Evolutionary conservation across 2,113 vertebrate species (phyloP), one percentile per base, ranked within the genome.

Genomic region (Barbus barbus): DNA sequence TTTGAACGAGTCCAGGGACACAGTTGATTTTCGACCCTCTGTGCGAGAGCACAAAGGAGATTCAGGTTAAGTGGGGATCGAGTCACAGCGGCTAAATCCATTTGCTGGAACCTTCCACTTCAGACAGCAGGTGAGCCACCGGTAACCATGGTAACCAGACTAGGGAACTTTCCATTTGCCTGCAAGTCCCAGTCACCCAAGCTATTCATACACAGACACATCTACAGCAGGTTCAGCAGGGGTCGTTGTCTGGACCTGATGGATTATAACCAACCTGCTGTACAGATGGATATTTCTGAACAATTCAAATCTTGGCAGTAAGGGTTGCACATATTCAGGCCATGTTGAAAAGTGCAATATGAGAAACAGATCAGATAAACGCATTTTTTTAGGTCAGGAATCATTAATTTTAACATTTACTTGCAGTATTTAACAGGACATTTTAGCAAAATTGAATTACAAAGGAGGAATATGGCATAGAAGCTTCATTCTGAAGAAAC

Each of bases 21-120:
- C 31, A 61, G 5, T 36, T 86, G 44, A 78, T 44, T 84, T 61
- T 33, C 60, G 13, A 82, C 86, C 65, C 46, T 44, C 33, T 31
- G 22, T 3, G 9, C 46, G 46, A 85, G 61, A 78, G 67, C 28
- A 48, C 73, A 41, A 20, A 41, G n/a, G n/a, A 73, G 48, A 75
- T 85, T 83, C 74, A 73, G 75, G 84, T 78, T 80, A 87, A 85
- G 65, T 79, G 41, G 78, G 72, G 65, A 82, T 87, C 53, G 74
- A 44, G 73, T 81, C 12, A 58, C 48, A 58, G 20, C 5, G 4
- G 8, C 58, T 83, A 38, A 83, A 67, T 16, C 61, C 61, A 51
- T 72, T 72, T 60, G 53, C 56, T 80, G n/a, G 22, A 86, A 56
- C 65, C 48, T 46, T 74, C 26, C 61, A 51, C 60, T 33, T 28